phyloP scores from a whole-genome alignment of 2,797 vertebrate genomes.

The Harpagifer antarcticus region DNA sequence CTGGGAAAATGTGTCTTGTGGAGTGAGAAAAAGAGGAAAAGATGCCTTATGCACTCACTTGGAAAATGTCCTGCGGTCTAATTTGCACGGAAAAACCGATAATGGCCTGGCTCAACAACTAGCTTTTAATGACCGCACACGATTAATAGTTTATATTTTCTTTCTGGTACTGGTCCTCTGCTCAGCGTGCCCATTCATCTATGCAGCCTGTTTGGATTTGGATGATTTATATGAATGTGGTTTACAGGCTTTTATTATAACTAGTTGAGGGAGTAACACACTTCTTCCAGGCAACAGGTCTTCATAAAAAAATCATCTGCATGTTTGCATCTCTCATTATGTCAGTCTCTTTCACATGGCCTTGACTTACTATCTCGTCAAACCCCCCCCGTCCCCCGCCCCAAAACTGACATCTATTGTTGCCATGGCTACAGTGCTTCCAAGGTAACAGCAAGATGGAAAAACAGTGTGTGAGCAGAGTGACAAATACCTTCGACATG shows the following conservation, averaged over 20 bases:
- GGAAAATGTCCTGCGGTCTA: constrained; percentile 59
- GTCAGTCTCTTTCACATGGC: constrained; percentile 43
- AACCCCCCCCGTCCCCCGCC: constrained; percentile 21
- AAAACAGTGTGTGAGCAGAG: constrained; percentile 82
- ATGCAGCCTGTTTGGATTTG: constrained; percentile 38
- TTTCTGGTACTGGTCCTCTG: constrained; percentile 22
- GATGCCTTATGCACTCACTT: constrained; percentile 58
- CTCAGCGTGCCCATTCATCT: constrained; percentile 33
- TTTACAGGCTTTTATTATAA: constrained; percentile 32
- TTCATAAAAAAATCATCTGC: constrained; percentile 1
- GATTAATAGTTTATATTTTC: constrained; percentile 52
- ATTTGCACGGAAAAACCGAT: constrained; percentile 54
- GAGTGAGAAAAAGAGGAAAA: constrained; percentile 8
- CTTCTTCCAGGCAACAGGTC: constrained; percentile 69
- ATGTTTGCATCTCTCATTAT: constrained; percentile 19
- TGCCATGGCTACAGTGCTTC: constrained; percentile 86
- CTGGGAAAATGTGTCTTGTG: constrained; percentile 40
- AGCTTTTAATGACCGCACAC: constrained; percentile 50
- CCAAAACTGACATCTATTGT: constrained; percentile 82
- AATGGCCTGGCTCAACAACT: constrained; percentile 55
- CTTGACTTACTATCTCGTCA: constrained; percentile 64
- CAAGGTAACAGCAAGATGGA: constrained; percentile 85
- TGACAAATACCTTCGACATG: constrained; percentile 83
- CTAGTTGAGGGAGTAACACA: constrained; percentile 13
- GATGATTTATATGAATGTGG: constrained; percentile 33